Percentiles rank a stretch among this genome's conserved stretches.
These are phyloP conservation scores for Rosalia funebris DNA, from an alignment of 2,888 invertebrate genomes.

Conservation along the genomic window DNA sequence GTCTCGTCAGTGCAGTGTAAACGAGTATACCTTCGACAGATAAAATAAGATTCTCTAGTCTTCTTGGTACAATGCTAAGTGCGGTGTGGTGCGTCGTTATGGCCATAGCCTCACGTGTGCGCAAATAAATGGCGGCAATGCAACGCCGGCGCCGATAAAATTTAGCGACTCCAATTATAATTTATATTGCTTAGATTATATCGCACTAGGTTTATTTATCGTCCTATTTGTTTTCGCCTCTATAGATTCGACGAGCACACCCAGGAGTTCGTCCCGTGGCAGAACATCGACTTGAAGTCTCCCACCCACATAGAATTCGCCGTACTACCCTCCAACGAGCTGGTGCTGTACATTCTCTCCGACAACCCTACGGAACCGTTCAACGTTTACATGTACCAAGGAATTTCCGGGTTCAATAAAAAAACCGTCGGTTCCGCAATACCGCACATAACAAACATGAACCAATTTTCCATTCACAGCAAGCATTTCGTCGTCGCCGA, in stretches of 20 bases:
- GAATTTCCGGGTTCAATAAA: constrained; percentile 61
- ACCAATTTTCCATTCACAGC: constrained; percentile 48
- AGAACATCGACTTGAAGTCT: constrained; percentile 58
- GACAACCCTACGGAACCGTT: constrained; percentile 60
- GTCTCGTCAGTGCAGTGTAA: too few species aligned
- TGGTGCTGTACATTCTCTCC: constrained; percentile 63
- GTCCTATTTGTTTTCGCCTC: constrained; percentile 15
- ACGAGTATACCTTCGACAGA: too few species aligned
- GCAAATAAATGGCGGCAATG: too few species aligned
- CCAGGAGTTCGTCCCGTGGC: constrained; percentile 56
- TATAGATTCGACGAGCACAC: constrained; percentile 50
- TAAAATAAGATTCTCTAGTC: too few species aligned
- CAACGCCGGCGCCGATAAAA: too few species aligned
- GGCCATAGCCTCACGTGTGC: too few species aligned
- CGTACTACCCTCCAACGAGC: constrained; percentile 61
- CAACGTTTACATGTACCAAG: constrained; percentile 62
- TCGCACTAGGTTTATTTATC: too few species aligned
- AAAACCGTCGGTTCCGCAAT: constrained; percentile 48
- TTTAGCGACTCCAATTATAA: too few species aligned
- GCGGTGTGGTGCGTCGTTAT: too few species aligned
- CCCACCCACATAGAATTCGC: constrained; percentile 61
- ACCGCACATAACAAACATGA: constrained; percentile 40
- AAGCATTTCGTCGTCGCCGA: constrained; percentile 55
- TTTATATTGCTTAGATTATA: too few species aligned
- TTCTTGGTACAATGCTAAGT: too few species aligned